Conservation (phyloP, 2,797 vertebrate species). For the Cuniculus paca region DNA sequence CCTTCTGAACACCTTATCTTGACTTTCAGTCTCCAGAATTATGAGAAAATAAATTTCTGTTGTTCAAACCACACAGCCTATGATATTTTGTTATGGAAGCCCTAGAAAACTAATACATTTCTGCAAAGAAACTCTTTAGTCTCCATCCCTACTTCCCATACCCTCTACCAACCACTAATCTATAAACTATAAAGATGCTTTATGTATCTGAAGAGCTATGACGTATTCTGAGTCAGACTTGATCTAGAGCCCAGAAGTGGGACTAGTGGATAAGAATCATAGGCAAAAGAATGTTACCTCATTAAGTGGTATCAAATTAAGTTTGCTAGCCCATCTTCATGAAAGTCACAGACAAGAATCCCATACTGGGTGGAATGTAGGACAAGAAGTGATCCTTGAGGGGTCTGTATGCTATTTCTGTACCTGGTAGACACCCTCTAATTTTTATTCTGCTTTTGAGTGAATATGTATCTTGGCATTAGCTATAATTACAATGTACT, state of each 20-base stretch:
- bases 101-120: neutral
- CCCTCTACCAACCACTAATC: neutral
- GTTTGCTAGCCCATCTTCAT: neutral
- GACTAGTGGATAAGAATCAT: neutral
- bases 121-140: neutral
- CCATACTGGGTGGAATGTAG: neutral
- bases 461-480: neutral
- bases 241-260: neutral
- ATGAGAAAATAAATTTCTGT: neutral
- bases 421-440: neutral
- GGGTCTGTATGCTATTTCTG: neutral
- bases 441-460: neutral
- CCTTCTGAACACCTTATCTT: neutral
- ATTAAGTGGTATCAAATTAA: neutral
- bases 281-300: neutral
- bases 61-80: neutral
- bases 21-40: neutral
- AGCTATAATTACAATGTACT: neutral
- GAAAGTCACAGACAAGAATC: neutral
- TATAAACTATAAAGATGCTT: neutral
- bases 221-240: neutral
- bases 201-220: neutral
- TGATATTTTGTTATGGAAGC: neutral
- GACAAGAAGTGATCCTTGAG: neutral
- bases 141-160: neutral